Conservation (phyloP, 2,888 invertebrate species). For the Eristalinus sepulchralis region DNA sequence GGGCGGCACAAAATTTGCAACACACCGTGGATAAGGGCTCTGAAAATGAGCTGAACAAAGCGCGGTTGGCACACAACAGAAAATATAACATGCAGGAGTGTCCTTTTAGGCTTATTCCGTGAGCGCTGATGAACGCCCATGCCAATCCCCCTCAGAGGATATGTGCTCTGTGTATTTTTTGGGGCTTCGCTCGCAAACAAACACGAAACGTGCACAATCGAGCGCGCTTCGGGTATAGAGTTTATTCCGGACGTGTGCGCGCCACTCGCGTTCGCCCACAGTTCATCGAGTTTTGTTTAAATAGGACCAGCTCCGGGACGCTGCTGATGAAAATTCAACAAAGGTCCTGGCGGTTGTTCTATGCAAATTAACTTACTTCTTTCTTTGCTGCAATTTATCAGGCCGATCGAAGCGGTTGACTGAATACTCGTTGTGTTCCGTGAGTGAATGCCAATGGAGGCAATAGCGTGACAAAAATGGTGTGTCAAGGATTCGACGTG, state of each 20-base stretch:
- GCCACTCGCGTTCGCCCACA: slow-evolving; percentile 5
- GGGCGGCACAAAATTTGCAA: not conserved
- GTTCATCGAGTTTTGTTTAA: slow-evolving; percentile 25
- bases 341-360: not conserved
- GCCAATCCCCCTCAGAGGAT: slow-evolving; percentile 39
- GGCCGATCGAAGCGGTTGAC: slow-evolving; percentile 19
- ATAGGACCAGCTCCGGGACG: slow-evolving; percentile 37
- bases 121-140: not conserved
- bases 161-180: slow-evolving; percentile 22
- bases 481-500: not conserved
- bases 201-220: slow-evolving; percentile 43
- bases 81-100: not conserved
- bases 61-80: not conserved
- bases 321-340: slow-evolving; percentile 28
- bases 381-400: slow-evolving; percentile 32
- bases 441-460: slow-evolving; percentile 39
- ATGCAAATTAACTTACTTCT: not conserved
- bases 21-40: slow-evolving; percentile 24
- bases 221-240: slow-evolving; percentile 29
- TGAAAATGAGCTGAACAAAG: slow-evolving; percentile 18
- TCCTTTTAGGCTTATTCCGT: slow-evolving; percentile 25
- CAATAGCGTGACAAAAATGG: not conserved
- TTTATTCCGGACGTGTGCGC: slow-evolving; percentile 12
- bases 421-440: slow-evolving; percentile 2
- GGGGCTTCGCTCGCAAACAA: slow-evolving; percentile 39